Percentiles rank a stretch among this genome's conserved stretches.
These are phyloP conservation scores for Pomacea canaliculata DNA, from an alignment of 2,888 invertebrate species.

Conservation along the genomic window DNA sequence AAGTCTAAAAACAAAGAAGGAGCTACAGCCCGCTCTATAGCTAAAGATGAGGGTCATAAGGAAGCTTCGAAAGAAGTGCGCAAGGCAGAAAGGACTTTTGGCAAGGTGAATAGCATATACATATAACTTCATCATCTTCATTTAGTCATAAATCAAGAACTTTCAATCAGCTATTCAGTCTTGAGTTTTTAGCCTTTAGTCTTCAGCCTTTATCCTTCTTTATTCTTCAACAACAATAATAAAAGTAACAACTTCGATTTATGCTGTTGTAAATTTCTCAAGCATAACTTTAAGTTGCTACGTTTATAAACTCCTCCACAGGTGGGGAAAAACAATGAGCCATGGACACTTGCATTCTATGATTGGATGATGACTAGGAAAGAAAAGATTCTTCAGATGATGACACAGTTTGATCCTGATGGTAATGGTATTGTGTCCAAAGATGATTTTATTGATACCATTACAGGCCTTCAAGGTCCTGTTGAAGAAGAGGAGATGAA, in stretches of 20 bases:
- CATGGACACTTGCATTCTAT: slow-evolving; percentile 65
- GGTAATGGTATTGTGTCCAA: slow-evolving; percentile 54
- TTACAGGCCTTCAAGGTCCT: slow-evolving; percentile 60
- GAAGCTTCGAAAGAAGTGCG: slow-evolving; percentile 67
- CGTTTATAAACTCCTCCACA: neutral
- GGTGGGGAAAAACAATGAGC: slow-evolving; percentile 65
- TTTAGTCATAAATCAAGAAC: no score
- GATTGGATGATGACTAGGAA: slow-evolving; percentile 63
- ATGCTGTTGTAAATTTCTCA: neutral
- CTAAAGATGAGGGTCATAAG: slow-evolving; percentile 68
- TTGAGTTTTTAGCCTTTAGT: no score
- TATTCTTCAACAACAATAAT: no score
- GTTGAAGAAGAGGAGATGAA: slow-evolving; percentile 61
- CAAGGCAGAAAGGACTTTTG: slow-evolving; percentile 68
- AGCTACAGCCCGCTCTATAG: slow-evolving; percentile 60
- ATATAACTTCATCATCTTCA: neutral
- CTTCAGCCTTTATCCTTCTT: no score
- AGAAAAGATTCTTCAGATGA: slow-evolving; percentile 54
- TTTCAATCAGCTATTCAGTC: no score
- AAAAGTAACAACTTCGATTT: no score
- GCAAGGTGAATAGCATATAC: slow-evolving; percentile 48
- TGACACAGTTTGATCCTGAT: slow-evolving; percentile 61
- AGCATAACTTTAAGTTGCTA: neutral
- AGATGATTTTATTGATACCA: slow-evolving; percentile 61
- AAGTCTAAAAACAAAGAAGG: slow-evolving; percentile 70